phyloP scores from a whole-genome alignment of 2,797 vertebrate genomes.

The Lacerta bilineata region DNA sequence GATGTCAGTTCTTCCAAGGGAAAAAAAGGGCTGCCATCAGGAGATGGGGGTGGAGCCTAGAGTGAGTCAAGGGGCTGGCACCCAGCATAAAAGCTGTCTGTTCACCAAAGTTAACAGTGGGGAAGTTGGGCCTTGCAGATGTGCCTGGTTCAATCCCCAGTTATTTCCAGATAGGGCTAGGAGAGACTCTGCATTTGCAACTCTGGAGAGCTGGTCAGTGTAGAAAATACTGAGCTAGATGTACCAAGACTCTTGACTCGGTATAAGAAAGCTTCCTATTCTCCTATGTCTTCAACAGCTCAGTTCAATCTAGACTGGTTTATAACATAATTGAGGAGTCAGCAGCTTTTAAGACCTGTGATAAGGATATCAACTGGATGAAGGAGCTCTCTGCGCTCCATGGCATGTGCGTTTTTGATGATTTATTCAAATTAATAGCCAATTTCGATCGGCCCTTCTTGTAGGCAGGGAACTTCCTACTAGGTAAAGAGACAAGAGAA shows the following conservation, averaged over 20 bases:
- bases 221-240: no score
- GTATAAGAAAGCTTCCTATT: no score
- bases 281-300: constrained; percentile 17
- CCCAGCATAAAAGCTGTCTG: neutral
- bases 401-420: constrained; percentile 59
- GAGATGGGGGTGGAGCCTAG: neutral
- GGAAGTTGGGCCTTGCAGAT: neutral
- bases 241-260: no score
- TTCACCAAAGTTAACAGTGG: neutral
- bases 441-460: constrained; percentile 61
- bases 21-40: neutral
- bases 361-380: constrained; percentile 55
- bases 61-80: neutral
- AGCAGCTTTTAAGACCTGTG: constrained; percentile 40
- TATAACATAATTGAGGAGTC: constrained; percentile 52
- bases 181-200: no score
- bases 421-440: constrained; percentile 49
- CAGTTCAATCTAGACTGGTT: constrained; percentile 48
- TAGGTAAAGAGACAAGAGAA: constrained; percentile 44
- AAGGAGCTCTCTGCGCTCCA: constrained; percentile 47
- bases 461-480: constrained; percentile 45
- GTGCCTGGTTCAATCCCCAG: no score
- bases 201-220: no score
- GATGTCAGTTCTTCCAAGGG: neutral
- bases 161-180: no score